Evolutionary conservation across 2,113 vertebrate species (phyloP).

Genomic region (Strix uralensis): DNA sequence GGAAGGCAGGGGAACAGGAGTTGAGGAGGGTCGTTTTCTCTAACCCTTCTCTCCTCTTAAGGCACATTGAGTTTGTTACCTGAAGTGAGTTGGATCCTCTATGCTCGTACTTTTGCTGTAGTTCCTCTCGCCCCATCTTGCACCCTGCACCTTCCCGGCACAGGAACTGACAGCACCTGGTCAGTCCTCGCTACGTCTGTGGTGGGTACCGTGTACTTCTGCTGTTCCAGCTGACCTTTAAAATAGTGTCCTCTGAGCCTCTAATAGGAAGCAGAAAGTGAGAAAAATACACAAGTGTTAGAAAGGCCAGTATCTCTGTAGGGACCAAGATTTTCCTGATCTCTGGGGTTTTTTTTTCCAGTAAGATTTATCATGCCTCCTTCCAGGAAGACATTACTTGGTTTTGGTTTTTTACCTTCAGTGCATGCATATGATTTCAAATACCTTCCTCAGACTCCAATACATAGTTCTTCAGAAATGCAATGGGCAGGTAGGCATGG

Average conservation of each 20-base stretch:
- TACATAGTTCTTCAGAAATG: not conserved
- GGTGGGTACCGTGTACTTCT: accelerated
- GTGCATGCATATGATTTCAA: not conserved
- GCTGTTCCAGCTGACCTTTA: not conserved
- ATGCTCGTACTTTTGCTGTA: not conserved
- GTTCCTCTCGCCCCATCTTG: not conserved
- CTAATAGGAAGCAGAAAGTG: not conserved
- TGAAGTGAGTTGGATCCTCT: not conserved
- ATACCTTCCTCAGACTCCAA: not conserved
- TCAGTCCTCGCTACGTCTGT: not conserved
- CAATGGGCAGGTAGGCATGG: conserved; percentile 4
- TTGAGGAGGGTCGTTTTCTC: not conserved
- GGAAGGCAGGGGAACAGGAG: not conserved
- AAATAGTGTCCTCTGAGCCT: not conserved
- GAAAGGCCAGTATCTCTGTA: not conserved
- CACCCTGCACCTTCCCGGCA: not conserved
- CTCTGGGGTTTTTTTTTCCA: not conserved
- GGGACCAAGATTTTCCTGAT: not conserved
- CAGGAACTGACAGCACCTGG: not conserved
- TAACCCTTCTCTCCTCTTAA: not conserved
- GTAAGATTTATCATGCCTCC: not conserved
- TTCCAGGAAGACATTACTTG: not conserved
- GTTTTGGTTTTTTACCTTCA: not conserved
- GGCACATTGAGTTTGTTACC: not conserved
- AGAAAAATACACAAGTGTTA: not conserved